These are phyloP conservation scores for Sigmodon hispidus DNA, from an alignment of 2,113 vertebrate genomes.

Conservation along the genomic window DNA sequence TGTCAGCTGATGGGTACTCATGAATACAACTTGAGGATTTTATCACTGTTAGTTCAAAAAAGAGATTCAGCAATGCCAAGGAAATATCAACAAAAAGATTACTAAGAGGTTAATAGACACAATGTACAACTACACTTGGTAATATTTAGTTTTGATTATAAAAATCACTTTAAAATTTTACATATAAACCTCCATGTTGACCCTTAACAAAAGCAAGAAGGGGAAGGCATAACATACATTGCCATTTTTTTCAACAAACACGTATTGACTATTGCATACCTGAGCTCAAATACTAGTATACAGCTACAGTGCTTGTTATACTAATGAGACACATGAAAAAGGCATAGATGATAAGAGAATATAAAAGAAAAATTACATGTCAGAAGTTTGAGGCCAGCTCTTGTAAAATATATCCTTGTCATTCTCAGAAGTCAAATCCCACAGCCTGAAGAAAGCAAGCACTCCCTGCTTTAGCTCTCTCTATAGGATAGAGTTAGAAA, in stretches of 20 bases:
- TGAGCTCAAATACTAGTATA: neutral
- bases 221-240: neutral
- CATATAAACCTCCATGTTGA: neutral
- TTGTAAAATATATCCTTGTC: neutral
- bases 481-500: neutral
- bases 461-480: neutral
- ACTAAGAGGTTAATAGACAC: neutral
- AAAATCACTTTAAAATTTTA: neutral
- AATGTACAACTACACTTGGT: neutral
- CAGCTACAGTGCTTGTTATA: neutral
- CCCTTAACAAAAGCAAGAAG: neutral
- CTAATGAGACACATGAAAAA: neutral
- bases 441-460: neutral
- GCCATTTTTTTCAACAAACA: neutral
- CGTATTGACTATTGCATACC: neutral
- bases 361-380: neutral
- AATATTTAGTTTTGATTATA: neutral
- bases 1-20: neutral
- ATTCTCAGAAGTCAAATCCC: neutral
- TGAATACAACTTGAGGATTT: neutral
- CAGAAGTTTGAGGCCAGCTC: neutral
- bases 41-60: neutral
- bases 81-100: neutral
- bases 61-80: neutral
- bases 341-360: neutral